Base-by-base conservation (phyloP, 2,888 invertebrate species). In the Noctua fimbriata region DNA sequence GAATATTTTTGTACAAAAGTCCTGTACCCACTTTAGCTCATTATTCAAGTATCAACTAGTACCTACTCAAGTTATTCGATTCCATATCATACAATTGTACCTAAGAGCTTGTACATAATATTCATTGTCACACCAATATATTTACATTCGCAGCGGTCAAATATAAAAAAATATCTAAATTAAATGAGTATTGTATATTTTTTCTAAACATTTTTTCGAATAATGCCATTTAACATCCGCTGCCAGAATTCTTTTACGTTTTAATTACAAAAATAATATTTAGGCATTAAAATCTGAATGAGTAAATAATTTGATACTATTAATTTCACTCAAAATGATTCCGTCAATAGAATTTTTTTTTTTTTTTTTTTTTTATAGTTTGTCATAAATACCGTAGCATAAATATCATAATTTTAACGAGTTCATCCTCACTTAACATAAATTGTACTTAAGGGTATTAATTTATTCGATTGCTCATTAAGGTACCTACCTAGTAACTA, bases 71-170 rank as follows among this genome's bases (percentile, higher is more conserved):
- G 87, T 92, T 92, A 91, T 89, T 92, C 92, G 88, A 92, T 92
- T 94, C 93, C 96, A 96, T 96, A 96, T 96, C 96, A 96, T 95
- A 92, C 91, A 89, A 89, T 91, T 92, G 94, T 95, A 95, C 92
- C 90, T 95, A 95, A 94, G 86, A 89, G 92, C 93, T 92, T 95
- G 94, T 95, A 95, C 91, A 93, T 94, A 94, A 91, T 91, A 90
- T 90, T 90, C 88, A 90, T 90, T 84, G 78, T 92, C 92, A 91
- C 89, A 89, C 86, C 90, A 87, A 90, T 87, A 90, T 92, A 91
- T 92, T 91, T 92, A 93, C 92, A 92, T 89, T 88, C 89, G 88
- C 90, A 92, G 89, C 91, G 88, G 87, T 92, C 89, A 89, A 92
- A 91, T 87, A 88, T 86, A 90, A 86, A 88, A 88, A 88, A 87